These are phyloP conservation scores for Bimastos eiseni DNA, from an alignment of 2,888 invertebrate species.

Conservation along the genomic window DNA sequence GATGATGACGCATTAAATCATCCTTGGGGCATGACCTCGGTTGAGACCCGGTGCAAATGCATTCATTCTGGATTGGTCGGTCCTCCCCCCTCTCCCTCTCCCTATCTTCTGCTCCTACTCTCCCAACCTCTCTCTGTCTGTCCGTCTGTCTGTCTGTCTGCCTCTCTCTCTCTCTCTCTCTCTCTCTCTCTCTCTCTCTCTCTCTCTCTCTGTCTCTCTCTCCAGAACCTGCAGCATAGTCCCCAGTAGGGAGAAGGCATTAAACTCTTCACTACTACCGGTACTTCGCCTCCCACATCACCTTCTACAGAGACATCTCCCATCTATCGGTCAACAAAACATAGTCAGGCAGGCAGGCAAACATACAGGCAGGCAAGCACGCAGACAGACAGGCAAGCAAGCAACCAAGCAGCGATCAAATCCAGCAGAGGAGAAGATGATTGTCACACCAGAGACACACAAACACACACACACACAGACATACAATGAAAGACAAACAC, in stretches of 20 bases:
- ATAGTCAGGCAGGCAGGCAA: background rate
- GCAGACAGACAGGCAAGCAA: too few relatives aligned
- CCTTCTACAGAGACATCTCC: background rate
- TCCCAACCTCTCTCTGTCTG: too few relatives aligned
- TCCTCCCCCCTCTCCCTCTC: too few relatives aligned
- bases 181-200: too few relatives aligned
- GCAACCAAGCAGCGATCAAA: too few relatives aligned
- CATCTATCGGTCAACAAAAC: background rate
- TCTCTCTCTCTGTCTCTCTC: too few relatives aligned
- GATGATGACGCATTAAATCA: conserved; percentile 5
- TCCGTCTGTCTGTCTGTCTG: too few relatives aligned
- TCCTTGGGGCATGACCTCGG: background rate
- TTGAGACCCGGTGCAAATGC: background rate
- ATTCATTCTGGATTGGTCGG: background rate
- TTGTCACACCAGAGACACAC: background rate
- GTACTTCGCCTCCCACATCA: background rate
- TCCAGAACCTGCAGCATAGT: background rate
- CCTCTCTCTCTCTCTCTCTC: too few relatives aligned
- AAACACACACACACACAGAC: background rate
- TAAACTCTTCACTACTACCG: background rate
- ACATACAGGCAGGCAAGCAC: background rate
- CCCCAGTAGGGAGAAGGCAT: background rate
- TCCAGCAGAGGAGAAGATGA: too few relatives aligned
- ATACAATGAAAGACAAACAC: background rate
- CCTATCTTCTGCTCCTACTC: too few relatives aligned